phyloP scores from a whole-genome alignment of 1,140 invertebrate species.

The Cherax quadricarinatus region DNA sequence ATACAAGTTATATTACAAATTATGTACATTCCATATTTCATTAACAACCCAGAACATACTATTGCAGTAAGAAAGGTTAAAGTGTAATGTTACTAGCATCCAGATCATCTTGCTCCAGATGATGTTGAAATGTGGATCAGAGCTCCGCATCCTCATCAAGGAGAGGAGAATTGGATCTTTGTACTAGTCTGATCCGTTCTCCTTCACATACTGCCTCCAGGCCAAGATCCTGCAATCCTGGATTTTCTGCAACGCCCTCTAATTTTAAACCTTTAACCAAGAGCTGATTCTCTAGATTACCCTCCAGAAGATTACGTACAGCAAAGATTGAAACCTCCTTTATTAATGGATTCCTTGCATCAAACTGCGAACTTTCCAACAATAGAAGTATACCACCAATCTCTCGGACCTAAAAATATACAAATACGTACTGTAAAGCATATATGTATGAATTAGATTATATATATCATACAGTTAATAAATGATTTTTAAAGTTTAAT shows the following conservation, averaged over 20 bases:
- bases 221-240: conserved; percentile 25
- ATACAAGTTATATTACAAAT: too few relatives aligned
- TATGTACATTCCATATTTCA: too few relatives aligned
- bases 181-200: conserved; percentile 17
- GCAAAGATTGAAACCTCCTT: conserved; percentile 57
- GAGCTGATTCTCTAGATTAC: conserved; percentile 56
- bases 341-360: conserved; percentile 50
- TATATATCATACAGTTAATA: neutral
- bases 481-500: too few relatives aligned
- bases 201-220: conserved; percentile 28
- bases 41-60: too few relatives aligned
- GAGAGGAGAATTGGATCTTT: neutral
- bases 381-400: conserved; percentile 28
- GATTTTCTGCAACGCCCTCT: conserved; percentile 32
- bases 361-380: conserved; percentile 52
- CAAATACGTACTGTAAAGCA: too few relatives aligned
- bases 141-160: neutral
- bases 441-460: too few relatives aligned
- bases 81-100: too few relatives aligned
- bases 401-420: conserved; percentile 43
- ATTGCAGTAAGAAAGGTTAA: too few relatives aligned
- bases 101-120: neutral
- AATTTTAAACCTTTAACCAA: conserved; percentile 18
- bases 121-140: neutral
- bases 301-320: conserved; percentile 51